A percentile compares a stretch with the other conserved stretches of the same genome.
These are phyloP conservation scores for Zootoca vivipara DNA, from an alignment of 2,113 vertebrate genomes.

Conservation along the genomic window DNA sequence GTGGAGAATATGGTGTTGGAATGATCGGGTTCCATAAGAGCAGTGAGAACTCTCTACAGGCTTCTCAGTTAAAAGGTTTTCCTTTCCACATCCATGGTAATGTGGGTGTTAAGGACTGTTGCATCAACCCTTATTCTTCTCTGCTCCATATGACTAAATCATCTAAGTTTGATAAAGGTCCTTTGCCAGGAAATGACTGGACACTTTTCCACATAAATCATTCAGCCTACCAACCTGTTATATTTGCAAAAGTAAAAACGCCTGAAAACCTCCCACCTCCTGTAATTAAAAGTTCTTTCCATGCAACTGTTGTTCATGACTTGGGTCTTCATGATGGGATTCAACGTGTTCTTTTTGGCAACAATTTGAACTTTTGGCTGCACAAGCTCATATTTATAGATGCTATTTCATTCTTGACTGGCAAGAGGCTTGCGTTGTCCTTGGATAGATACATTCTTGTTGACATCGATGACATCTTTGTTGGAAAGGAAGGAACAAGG, in stretches of 20 bases:
- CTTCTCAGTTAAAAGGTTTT: slow-evolving; percentile 74
- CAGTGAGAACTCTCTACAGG: slow-evolving; percentile 75
- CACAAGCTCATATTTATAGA: slow-evolving; percentile 85
- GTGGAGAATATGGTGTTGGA: slow-evolving; percentile 77
- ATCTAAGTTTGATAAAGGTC: slow-evolving; percentile 75
- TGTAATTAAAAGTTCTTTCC: slow-evolving; percentile 66
- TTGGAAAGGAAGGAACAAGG: slow-evolving; percentile 83
- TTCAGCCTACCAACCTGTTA: slow-evolving; percentile 79
- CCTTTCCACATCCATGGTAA: slow-evolving; percentile 75
- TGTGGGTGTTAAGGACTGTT: slow-evolving; percentile 77
- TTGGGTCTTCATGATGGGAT: slow-evolving; percentile 81
- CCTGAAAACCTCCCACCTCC: slow-evolving; percentile 73
- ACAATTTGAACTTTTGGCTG: slow-evolving; percentile 83
- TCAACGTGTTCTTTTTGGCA: slow-evolving; percentile 80
- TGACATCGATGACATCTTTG: slow-evolving; percentile 86
- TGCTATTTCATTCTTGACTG: slow-evolving; percentile 79
- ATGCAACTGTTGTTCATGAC: slow-evolving; percentile 80
- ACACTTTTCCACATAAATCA: slow-evolving; percentile 80
- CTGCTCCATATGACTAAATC: slow-evolving; percentile 79
- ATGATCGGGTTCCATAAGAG: slow-evolving; percentile 80
- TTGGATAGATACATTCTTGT: slow-evolving; percentile 83
- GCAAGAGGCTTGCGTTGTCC: slow-evolving; percentile 75
- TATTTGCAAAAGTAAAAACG: slow-evolving; percentile 78
- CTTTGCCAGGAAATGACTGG: slow-evolving; percentile 80
- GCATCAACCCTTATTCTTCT: slow-evolving; percentile 80